Evolutionary conservation across 92 coral and sea anemone genomes (phyloP).

Genomic region (Chrysogorgia sp.): DNA sequence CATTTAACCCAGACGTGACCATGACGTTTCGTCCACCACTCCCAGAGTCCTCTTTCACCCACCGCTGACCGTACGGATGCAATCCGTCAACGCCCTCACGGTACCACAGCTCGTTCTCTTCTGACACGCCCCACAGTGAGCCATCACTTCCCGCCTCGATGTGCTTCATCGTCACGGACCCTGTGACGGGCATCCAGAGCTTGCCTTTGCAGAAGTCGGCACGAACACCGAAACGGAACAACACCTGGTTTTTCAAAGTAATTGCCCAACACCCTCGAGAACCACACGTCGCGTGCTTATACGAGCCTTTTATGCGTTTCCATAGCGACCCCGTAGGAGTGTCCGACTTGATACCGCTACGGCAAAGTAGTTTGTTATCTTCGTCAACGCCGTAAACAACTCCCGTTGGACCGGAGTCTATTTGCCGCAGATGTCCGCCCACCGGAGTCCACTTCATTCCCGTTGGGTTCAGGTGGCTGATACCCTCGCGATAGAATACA

Average conservation of each 20-base stretch:
- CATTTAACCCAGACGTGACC: constrained; percentile 32
- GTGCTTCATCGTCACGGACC: constrained; percentile 15
- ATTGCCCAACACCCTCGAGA: constrained; percentile 22
- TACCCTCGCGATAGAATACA: constrained; percentile 32
- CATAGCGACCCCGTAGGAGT: constrained; percentile 30
- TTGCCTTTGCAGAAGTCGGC: constrained; percentile 9
- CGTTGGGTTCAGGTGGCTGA: constrained; percentile 32
- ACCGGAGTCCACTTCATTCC: constrained; percentile 34
- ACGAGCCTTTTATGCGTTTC: constrained; percentile 31
- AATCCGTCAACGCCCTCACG: constrained; percentile 35
- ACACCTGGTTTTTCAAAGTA: not conserved
- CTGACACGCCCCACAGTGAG: constrained; percentile 29
- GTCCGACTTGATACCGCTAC: constrained; percentile 20
- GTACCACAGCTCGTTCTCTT: constrained; percentile 25
- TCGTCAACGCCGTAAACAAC: constrained; percentile 29
- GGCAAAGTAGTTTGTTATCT: constrained; percentile 11
- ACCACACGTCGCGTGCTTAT: constrained; percentile 33
- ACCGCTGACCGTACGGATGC: constrained; percentile 33
- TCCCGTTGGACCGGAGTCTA: constrained; percentile 34
- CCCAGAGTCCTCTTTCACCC: constrained; percentile 8
- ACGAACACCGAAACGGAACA: constrained; percentile 21
- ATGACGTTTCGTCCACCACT: not conserved
- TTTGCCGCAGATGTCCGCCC: constrained; percentile 8
- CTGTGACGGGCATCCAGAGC: constrained; percentile 10
- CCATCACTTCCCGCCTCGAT: constrained; percentile 39